Percentiles rank a stretch among this genome's conserved stretches.
Conservation (phyloP, 92 coral and sea anemone species). For the Phenganax stokvisi region DNA sequence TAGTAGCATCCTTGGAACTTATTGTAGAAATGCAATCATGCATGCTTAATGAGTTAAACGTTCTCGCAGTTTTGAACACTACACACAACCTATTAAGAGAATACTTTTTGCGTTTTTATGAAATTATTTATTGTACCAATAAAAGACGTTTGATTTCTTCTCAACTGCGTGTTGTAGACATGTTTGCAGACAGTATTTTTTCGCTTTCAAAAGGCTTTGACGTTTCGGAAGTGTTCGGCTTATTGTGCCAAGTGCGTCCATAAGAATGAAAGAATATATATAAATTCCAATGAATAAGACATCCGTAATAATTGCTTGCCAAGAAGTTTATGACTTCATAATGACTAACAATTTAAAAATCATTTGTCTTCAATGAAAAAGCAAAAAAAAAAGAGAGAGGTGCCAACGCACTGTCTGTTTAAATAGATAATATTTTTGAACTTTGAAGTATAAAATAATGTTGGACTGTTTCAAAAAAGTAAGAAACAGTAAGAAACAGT, state of each 20-base stretch:
- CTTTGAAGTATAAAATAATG: no score
- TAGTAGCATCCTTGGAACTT: slow-evolving; percentile 15
- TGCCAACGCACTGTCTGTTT: no score
- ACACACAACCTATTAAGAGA: not conserved
- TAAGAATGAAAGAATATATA: slow-evolving; percentile 69
- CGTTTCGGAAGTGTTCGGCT: slow-evolving; percentile 45
- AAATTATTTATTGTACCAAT: not conserved
- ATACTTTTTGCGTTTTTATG: not conserved
- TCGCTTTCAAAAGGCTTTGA: not conserved
- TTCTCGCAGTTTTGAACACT: not conserved
- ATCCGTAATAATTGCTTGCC: slow-evolving; percentile 7
- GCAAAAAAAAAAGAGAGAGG: not conserved
- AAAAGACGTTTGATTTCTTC: not conserved
- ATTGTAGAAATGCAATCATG: slow-evolving; percentile 23
- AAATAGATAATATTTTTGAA: no score
- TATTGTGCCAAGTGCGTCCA: slow-evolving; percentile 76
- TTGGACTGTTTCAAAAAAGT: no score
- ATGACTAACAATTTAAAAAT: not conserved
- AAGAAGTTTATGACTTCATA: not conserved
- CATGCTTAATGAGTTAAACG: slow-evolving; percentile 31
- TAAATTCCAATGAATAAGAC: slow-evolving; percentile 27
- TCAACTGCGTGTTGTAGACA: not conserved
- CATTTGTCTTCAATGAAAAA: slow-evolving; percentile 2
- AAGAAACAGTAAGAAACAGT: no score
- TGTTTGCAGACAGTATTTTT: not conserved